These are phyloP conservation scores for Anomalospiza imberbis DNA, from an alignment of 2,797 vertebrate species.

Conservation along the genomic window DNA sequence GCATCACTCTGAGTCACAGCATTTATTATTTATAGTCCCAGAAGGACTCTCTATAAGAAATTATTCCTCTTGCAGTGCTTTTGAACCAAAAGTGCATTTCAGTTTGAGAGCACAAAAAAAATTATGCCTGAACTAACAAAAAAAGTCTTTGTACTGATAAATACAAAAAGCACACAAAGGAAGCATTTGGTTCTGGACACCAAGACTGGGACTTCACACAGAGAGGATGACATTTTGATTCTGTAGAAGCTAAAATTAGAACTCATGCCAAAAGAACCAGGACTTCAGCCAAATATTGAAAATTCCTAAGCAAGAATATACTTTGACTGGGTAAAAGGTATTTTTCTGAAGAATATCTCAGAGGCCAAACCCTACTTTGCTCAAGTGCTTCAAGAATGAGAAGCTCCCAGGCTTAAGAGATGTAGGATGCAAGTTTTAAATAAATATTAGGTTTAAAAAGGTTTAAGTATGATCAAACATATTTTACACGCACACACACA, in stretches of 20 bases:
- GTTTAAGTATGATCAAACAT: neutral
- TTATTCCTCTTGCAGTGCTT: constrained; percentile 33
- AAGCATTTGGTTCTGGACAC: neutral
- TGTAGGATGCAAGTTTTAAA: neutral
- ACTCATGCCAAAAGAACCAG: neutral
- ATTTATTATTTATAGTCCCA: constrained; percentile 51
- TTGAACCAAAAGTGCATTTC: constrained; percentile 19
- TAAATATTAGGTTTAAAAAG: neutral
- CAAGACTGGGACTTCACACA: neutral
- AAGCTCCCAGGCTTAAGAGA: neutral
- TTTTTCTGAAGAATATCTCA: neutral
- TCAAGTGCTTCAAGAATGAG: neutral
- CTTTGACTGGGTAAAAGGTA: neutral
- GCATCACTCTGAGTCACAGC: neutral
- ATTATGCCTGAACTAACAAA: neutral
- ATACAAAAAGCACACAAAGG: neutral
- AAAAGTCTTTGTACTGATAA: neutral
- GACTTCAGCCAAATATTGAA: neutral
- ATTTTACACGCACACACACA: neutral
- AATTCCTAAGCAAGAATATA: neutral
- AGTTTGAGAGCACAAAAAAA: neutral
- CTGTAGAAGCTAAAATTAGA: neutral
- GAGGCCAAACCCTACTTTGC: neutral
- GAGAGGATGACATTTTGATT: neutral
- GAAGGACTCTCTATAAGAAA: neutral